Conservation (phyloP, 2,888 invertebrate species). For the Hoplodrina blanda region DNA sequence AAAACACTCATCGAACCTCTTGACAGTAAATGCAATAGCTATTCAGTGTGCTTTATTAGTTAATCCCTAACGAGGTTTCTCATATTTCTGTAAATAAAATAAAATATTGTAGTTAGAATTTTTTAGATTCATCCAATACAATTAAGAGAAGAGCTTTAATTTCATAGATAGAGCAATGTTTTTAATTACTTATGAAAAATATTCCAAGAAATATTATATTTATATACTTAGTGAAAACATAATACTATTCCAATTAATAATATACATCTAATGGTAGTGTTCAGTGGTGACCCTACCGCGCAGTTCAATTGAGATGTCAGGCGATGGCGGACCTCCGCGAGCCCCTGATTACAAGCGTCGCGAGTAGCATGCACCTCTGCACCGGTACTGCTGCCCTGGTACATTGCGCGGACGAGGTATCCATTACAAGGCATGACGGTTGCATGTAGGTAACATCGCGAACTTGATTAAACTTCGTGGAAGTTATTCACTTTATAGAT, state of each 20-base stretch:
- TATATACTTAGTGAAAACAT: not conserved
- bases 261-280: not conserved
- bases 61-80: not conserved
- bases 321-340: slow-evolving; percentile 52
- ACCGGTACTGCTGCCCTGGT: slow-evolving; percentile 34
- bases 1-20: slow-evolving; percentile 4
- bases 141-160: not conserved
- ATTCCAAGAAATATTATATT: not conserved
- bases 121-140: too few species aligned
- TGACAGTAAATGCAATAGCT: not conserved
- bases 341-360: slow-evolving; percentile 62
- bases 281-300: slow-evolving; percentile 29
- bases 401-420: slow-evolving; percentile 11
- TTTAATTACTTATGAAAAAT: too few species aligned
- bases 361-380: slow-evolving; percentile 42
- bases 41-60: too few species aligned
- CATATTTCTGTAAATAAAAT: not conserved
- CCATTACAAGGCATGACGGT: slow-evolving; percentile 18
- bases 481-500: not conserved
- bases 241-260: not conserved
- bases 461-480: slow-evolving; percentile 22
- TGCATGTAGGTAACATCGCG: not conserved
- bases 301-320: slow-evolving; percentile 70
- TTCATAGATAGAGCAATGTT: not conserved
- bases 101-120: too few species aligned